Conservation (phyloP, 1,140 invertebrate genomes). For the Drosophila funebris region DNA sequence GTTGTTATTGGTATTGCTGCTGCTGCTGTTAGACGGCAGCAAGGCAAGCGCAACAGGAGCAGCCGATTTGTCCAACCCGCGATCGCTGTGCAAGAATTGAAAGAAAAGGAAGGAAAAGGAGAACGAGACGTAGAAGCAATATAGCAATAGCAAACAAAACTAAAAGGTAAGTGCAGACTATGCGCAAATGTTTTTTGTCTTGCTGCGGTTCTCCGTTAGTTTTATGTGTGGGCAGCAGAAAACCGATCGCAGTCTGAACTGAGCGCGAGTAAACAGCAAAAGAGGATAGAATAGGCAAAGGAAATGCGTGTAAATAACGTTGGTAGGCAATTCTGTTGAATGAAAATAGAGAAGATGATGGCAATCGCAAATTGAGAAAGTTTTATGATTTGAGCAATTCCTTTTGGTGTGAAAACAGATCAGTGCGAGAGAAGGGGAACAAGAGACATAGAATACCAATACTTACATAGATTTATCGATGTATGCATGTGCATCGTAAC, state of each 20-base stretch:
- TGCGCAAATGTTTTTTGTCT: constrained; percentile 26
- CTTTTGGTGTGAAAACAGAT: not conserved
- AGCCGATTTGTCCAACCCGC: too few species aligned
- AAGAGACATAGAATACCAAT: not conserved
- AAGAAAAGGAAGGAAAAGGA: not conserved
- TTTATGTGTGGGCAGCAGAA: constrained; percentile 29
- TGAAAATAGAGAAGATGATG: constrained; percentile 3
- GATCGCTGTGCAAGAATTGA: constrained; percentile 28
- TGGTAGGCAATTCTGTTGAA: constrained; percentile 5
- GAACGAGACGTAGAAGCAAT: not conserved
- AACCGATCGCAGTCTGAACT: constrained; percentile 8
- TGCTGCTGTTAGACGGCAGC: constrained; percentile 14
- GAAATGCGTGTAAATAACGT: constrained; percentile 20
- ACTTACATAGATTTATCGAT: not conserved
- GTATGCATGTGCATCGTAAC: not conserved
- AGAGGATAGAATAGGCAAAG: constrained; percentile 1
- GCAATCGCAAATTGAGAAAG: not conserved
- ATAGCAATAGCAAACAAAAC: not conserved
- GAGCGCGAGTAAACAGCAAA: not conserved
- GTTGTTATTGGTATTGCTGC: constrained; percentile 20
- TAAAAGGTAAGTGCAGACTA: constrained; percentile 24
- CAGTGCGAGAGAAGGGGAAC: not conserved
- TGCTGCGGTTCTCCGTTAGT: not conserved
- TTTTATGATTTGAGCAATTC: not conserved
- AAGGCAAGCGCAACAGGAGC: constrained; percentile 50